Conservation (phyloP, 2,888 invertebrate genomes). For the Pardosa pseudoannulata region DNA sequence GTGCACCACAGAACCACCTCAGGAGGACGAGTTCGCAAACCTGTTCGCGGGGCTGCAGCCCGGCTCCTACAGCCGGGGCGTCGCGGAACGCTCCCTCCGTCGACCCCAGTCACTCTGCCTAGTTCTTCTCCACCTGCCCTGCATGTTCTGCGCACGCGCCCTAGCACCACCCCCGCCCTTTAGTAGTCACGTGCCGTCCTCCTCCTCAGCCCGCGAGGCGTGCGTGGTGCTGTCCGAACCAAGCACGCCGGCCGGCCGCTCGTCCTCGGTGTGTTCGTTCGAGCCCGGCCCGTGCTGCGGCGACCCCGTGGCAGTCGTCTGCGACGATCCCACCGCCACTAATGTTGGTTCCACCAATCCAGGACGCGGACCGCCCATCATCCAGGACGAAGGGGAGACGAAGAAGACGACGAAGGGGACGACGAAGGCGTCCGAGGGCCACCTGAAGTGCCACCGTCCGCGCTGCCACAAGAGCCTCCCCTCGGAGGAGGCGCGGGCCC, state of each 20-base stretch:
- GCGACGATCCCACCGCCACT: conserved; percentile 28
- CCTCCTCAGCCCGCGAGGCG: conserved; percentile 26
- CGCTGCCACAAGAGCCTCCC: conserved; percentile 87
- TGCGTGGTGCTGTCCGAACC: conserved; percentile 68
- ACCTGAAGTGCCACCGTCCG: conserved; percentile 86
- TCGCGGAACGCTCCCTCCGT: conserved; percentile 35
- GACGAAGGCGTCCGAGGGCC: conserved; percentile 46
- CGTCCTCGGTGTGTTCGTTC: neutral
- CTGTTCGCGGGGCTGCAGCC: conserved; percentile 58
- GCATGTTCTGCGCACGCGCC: conserved; percentile 71
- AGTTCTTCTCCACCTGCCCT: conserved; percentile 69
- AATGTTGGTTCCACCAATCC: conserved; percentile 67
- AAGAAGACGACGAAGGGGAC: conserved; percentile 23
- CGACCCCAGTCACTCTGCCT: conserved; percentile 66
- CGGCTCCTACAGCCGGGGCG: conserved; percentile 59
- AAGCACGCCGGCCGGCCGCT: conserved; percentile 41
- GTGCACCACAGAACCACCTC: conserved; percentile 34
- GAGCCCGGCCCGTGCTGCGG: conserved; percentile 42
- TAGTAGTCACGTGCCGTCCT: conserved; percentile 31
- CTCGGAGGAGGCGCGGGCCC: conserved; percentile 86
- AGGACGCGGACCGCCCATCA: conserved; percentile 45
- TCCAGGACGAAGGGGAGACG: neutral
- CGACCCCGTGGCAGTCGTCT: conserved; percentile 25
- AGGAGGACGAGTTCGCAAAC: conserved; percentile 40
- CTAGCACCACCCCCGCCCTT: conserved; percentile 65